These are phyloP conservation scores for Helicolenus hilgendorfi DNA, from an alignment of 2,797 vertebrate species.

Conservation along the genomic window DNA sequence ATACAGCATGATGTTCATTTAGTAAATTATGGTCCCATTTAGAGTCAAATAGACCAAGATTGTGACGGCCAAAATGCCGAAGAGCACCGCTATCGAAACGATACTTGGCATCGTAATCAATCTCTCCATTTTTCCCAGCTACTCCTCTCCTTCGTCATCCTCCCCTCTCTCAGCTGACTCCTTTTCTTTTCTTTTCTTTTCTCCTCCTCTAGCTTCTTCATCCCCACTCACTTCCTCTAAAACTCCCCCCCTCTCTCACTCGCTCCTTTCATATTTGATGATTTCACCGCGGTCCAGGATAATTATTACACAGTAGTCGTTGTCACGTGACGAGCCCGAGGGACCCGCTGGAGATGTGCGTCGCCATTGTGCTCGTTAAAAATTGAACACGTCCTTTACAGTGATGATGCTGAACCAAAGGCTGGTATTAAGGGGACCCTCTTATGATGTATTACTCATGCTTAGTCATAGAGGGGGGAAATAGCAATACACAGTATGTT, in stretches of 20 bases:
- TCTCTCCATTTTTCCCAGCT: neutral
- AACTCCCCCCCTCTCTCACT: neutral
- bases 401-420: slow-evolving; percentile 57
- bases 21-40: too few relatives aligned
- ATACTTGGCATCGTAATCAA: too few relatives aligned
- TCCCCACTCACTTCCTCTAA: neutral
- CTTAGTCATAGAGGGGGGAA: slow-evolving; percentile 47
- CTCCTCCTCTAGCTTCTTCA: neutral
- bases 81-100: too few relatives aligned
- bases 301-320: slow-evolving; percentile 65
- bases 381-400: slow-evolving; percentile 62
- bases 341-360: slow-evolving; percentile 51
- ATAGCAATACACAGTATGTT: neutral
- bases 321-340: slow-evolving; percentile 44
- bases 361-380: slow-evolving; percentile 67
- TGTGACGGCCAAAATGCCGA: too few relatives aligned
- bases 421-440: slow-evolving; percentile 19
- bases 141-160: neutral
- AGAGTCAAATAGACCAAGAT: too few relatives aligned
- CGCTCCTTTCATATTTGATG: slow-evolving; percentile 80
- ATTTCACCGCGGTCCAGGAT: slow-evolving; percentile 43
- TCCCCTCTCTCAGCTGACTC: slow-evolving; percentile 7
- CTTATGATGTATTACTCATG: slow-evolving; percentile 55
- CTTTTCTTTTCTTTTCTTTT: neutral
- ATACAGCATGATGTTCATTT: too few relatives aligned